Conservation (phyloP, 2,888 invertebrate species). For the Agapostemon virescens region DNA sequence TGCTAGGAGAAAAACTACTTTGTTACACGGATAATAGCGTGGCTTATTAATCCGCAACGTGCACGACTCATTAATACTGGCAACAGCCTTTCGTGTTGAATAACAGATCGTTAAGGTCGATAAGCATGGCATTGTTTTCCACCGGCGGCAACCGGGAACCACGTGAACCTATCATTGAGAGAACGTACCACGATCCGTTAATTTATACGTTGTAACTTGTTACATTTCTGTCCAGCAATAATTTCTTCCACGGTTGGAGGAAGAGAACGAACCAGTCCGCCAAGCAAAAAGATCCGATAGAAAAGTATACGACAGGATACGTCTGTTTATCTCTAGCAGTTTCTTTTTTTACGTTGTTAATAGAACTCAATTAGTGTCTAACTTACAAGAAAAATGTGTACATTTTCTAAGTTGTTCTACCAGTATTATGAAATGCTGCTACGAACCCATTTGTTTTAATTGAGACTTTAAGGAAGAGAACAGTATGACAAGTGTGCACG, state of each 20-base stretch:
- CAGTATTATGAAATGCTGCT: background rate
- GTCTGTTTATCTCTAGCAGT: background rate
- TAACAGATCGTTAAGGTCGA: constrained; percentile 56
- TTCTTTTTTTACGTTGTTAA: background rate
- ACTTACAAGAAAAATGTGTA: background rate
- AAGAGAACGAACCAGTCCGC: background rate
- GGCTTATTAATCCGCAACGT: constrained; percentile 42
- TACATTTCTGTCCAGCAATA: constrained; percentile 39
- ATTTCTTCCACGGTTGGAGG: constrained; percentile 39
- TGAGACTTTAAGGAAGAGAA: too few species aligned
- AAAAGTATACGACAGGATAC: background rate
- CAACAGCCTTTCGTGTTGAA: constrained; percentile 43
- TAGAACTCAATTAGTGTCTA: background rate
- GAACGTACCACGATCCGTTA: constrained; percentile 40
- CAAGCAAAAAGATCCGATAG: background rate
- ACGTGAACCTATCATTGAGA: constrained; percentile 47
- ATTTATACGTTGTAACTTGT: constrained; percentile 50
- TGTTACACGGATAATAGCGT: constrained; percentile 35
- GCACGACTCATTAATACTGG: constrained; percentile 41
- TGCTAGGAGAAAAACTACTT: constrained; percentile 10
- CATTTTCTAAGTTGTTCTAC: background rate
- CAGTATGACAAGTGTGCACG: too few species aligned
- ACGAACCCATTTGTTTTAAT: background rate
- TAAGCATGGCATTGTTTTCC: constrained; percentile 49
- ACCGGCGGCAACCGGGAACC: constrained; percentile 22